A percentile compares a stretch with the other conserved stretches of the same genome.
Conservation (phyloP, 35 echinoderm and acorn worm genomes). For the Holothuria glaberrima region DNA sequence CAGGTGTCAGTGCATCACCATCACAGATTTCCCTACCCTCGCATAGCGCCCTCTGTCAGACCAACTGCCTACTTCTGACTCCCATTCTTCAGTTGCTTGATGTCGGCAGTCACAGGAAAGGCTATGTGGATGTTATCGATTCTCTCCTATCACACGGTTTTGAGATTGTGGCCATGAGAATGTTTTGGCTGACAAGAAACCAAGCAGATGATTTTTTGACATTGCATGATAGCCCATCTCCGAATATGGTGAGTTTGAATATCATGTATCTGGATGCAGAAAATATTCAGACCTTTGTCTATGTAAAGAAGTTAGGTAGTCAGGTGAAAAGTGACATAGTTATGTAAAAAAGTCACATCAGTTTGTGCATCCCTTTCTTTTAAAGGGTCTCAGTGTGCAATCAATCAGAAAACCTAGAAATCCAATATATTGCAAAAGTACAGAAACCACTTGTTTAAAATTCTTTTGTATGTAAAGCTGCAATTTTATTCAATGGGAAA, state of each 20-base stretch:
- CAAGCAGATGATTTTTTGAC: slow-evolving; percentile 76
- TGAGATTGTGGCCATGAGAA: slow-evolving; percentile 77
- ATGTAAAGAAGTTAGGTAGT: too few relatives aligned
- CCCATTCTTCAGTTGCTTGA: slow-evolving; percentile 78
- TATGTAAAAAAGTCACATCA: too few relatives aligned
- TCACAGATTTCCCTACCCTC: slow-evolving; percentile 73
- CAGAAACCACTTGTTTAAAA: too few relatives aligned
- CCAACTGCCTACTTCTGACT: slow-evolving; percentile 89
- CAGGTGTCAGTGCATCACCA: slow-evolving; percentile 81
- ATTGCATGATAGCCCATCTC: slow-evolving; percentile 56
- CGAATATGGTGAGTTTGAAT: slow-evolving; percentile 64
- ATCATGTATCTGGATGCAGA: neutral
- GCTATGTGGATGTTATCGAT: slow-evolving; percentile 89
- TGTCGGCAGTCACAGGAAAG: slow-evolving; percentile 70
- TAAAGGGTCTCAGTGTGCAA: too few relatives aligned
- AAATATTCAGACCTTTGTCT: neutral
- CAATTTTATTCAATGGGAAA: too few relatives aligned
- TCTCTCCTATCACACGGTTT: slow-evolving; percentile 69
- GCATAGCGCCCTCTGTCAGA: slow-evolving; percentile 96
- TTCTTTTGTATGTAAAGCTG: too few relatives aligned
- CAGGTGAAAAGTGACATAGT: too few relatives aligned
- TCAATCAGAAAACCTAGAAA: too few relatives aligned
- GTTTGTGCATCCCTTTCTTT: too few relatives aligned
- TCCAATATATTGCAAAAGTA: too few relatives aligned
- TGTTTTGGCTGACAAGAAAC: slow-evolving; percentile 80